Base-by-base conservation (phyloP, 2,797 vertebrate genomes). In the Danio albolineatus region DNA sequence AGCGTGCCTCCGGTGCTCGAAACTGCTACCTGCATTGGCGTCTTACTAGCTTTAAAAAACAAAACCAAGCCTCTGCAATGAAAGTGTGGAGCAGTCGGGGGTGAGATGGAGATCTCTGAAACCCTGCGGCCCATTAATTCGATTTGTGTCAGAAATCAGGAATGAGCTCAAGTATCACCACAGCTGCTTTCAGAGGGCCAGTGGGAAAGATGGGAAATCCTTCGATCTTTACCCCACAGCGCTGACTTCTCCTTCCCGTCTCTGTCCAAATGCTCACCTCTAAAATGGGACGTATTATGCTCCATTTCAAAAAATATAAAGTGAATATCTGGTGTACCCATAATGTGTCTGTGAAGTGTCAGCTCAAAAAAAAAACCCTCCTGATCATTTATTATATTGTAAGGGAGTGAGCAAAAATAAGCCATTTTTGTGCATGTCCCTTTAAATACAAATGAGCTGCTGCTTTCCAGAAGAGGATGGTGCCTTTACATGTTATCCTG, bases 141-240 rank as follows among this genome's bases (percentile, higher is more conserved):
- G 96, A 96, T 97, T 97, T 96, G 93, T 95, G 93, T 95, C 94
- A 95, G 95, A 95, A 97, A 97, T 97, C 91, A 94, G 96, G 95
- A 98, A 98, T 98, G 96, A 94, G 94, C 95, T 96, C 96, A 96
- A 96, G 97, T 97, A 96, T 97, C 93, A 93, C 83, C 90, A 95
- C 97, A 97, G 96, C 97, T 96, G 96, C 93, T 90, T 88, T 92
- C 92, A 46, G 39, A n/a, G 14, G 74, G 62, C 21, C 28, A 43
- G 59, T 54, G 64, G 79, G 71, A 70, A 53, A 59, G 76, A 72
- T 10, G 79, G 73, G 87, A 88, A 87, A 85, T 83, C 85, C 76
- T 43, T 70, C 8, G 4, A 86, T 85, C 64, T 80, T 88, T 87
- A 89, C 83, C 43, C 65, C 49, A 53, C 28, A 60, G 64, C 53